Conservation (phyloP, 2,113 vertebrate species). For the Sceloporus undulatus region DNA sequence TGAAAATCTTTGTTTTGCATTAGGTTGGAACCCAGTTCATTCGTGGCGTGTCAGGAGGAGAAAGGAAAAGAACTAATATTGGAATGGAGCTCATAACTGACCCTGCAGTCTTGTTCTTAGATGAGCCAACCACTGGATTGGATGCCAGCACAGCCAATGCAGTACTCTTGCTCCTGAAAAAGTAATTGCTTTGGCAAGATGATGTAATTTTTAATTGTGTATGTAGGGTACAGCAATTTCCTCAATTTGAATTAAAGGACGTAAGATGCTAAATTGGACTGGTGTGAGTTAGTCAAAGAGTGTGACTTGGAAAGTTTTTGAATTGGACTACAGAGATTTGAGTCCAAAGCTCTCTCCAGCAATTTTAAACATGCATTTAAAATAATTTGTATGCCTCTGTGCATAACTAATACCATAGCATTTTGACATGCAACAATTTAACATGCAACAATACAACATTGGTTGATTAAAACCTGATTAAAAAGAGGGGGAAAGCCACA, state of each 20-base stretch:
- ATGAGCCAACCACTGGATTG: constrained; percentile 95
- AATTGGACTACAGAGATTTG: background rate
- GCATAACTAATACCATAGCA: background rate
- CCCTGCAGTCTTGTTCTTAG: constrained; percentile 91
- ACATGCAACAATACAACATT: background rate
- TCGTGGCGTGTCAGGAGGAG: constrained; percentile 93
- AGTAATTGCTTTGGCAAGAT: constrained; percentile 71
- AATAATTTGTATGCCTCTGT: too few species aligned
- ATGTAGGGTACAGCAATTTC: background rate
- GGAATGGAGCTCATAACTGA: constrained; percentile 96
- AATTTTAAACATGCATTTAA: background rate
- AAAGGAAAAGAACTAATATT: constrained; percentile 93
- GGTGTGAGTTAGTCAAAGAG: too few species aligned
- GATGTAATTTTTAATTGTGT: background rate
- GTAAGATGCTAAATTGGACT: background rate
- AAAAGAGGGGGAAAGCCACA: background rate
- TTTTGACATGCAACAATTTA: background rate
- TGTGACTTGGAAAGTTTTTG: background rate
- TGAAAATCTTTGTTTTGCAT: constrained; percentile 10
- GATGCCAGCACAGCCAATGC: constrained; percentile 94
- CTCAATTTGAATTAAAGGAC: background rate
- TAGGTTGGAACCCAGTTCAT: constrained; percentile 92
- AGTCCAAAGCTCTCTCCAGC: background rate
- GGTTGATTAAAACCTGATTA: background rate
- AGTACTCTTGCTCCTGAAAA: constrained; percentile 90